A percentile compares a stretch with the other conserved stretches of the same genome.
phyloP scores from a whole-genome alignment of 2,888 invertebrate species.

The Torymus aiolomorphi region DNA sequence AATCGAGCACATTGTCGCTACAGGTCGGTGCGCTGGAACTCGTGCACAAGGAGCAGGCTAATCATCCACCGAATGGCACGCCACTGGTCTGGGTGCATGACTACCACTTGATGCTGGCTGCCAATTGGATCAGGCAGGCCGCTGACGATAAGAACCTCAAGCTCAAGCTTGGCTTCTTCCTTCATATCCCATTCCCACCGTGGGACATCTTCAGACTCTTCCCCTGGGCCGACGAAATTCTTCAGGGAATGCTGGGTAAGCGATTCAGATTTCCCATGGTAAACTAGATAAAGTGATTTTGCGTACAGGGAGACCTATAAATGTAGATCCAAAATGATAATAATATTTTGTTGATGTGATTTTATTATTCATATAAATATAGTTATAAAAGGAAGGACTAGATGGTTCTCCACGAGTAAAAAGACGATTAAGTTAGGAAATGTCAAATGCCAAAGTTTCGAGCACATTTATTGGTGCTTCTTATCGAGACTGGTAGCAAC shows the following conservation, averaged over 20 bases:
- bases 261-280: background rate
- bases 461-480: too few relatives aligned
- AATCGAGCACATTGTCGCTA: background rate
- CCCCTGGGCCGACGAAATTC: constrained; percentile 95
- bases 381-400: too few relatives aligned
- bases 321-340: too few relatives aligned
- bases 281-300: too few relatives aligned
- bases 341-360: too few relatives aligned
- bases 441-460: too few relatives aligned
- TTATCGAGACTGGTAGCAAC: too few relatives aligned
- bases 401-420: too few relatives aligned
- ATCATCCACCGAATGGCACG: constrained; percentile 72
- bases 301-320: too few relatives aligned
- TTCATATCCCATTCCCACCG: constrained; percentile 96
- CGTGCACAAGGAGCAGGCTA: constrained; percentile 69
- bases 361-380: too few relatives aligned
- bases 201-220: constrained; percentile 95
- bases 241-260: constrained; percentile 91
- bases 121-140: constrained; percentile 91
- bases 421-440: too few relatives aligned
- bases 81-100: constrained; percentile 96
- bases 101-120: constrained; percentile 94
- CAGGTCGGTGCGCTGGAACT: constrained; percentile 69
- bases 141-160: constrained; percentile 87
- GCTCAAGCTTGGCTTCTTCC: constrained; percentile 92